Evolutionary conservation across 2,113 vertebrate genomes (phyloP).

Genomic region (Alligator mississippiensis): DNA sequence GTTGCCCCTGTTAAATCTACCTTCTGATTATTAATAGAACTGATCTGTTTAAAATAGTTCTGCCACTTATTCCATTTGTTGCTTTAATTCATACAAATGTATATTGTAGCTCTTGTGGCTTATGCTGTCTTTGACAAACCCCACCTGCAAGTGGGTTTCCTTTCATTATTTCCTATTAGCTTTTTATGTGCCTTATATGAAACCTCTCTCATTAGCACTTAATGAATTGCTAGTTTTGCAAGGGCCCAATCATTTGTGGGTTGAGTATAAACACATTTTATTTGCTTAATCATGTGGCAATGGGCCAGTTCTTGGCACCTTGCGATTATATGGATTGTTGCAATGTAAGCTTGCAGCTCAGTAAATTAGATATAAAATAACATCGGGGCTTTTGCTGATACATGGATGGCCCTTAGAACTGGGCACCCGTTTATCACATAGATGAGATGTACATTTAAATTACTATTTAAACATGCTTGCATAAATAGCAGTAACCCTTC

Average conservation of each 20-base stretch:
- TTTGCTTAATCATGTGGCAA: neutral
- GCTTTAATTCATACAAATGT: conserved; percentile 46
- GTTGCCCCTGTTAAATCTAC: conserved; percentile 41
- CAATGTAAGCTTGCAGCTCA: neutral
- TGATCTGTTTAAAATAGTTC: conserved; percentile 52
- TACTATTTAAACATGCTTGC: accelerated
- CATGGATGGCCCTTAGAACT: neutral
- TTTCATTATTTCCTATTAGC: conserved; percentile 31
- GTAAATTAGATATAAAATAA: neutral
- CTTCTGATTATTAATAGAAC: conserved; percentile 60
- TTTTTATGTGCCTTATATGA: conserved; percentile 34
- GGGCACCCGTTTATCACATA: neutral
- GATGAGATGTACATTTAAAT: neutral
- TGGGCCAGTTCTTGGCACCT: neutral
- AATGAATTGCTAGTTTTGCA: conserved; percentile 20
- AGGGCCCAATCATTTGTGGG: neutral
- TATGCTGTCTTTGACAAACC: conserved; percentile 16
- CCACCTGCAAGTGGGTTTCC: conserved; percentile 19
- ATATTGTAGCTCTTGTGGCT: conserved; percentile 38
- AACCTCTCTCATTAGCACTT: conserved; percentile 30
- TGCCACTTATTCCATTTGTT: conserved; percentile 11
- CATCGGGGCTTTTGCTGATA: neutral
- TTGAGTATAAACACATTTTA: neutral
- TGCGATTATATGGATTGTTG: neutral
- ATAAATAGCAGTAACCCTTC: neutral